A percentile compares a stretch with the other conserved stretches of the same genome.
Conservation (phyloP, 2,113 vertebrate genomes). For the Cryptomyrus ogoouensis region DNA sequence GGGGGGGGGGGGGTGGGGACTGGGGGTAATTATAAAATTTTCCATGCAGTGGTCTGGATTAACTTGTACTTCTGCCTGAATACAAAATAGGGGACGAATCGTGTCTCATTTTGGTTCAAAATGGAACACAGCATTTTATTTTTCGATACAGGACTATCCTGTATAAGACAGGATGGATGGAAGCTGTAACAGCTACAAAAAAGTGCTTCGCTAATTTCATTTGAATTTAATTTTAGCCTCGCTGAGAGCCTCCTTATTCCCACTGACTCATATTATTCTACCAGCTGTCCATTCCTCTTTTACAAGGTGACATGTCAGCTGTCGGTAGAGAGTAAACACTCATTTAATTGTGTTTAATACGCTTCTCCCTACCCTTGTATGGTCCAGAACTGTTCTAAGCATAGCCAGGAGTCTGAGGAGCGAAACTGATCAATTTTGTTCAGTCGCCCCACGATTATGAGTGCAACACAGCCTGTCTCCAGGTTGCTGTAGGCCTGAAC, state of each 20-base stretch:
- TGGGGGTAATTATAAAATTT: not conserved
- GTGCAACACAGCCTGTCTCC: not conserved
- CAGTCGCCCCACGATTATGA: not conserved
- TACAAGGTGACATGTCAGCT: not conserved
- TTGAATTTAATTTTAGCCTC: not conserved
- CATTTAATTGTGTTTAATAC: slow-evolving; percentile 17
- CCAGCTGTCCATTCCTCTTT: not conserved
- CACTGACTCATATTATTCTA: not conserved
- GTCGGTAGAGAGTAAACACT: not conserved
- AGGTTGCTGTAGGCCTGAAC: not conserved
- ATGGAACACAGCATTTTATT: not conserved
- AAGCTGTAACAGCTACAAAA: not conserved
- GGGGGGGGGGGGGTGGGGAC: not conserved
- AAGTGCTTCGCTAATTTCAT: not conserved
- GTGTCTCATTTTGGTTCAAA: not conserved
- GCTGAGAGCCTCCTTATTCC: not conserved
- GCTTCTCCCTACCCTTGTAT: slow-evolving; percentile 20
- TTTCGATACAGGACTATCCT: not conserved
- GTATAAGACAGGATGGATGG: not conserved
- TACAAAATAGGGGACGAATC: not conserved
- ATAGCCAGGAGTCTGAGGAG: not conserved
- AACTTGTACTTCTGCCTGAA: not conserved
- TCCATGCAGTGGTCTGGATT: not conserved
- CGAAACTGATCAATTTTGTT: not conserved
- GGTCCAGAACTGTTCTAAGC: not conserved